Percentiles rank a stretch among this genome's conserved stretches.
phyloP scores from a whole-genome alignment of 2,113 vertebrate species.

The Cyanistes caeruleus region DNA sequence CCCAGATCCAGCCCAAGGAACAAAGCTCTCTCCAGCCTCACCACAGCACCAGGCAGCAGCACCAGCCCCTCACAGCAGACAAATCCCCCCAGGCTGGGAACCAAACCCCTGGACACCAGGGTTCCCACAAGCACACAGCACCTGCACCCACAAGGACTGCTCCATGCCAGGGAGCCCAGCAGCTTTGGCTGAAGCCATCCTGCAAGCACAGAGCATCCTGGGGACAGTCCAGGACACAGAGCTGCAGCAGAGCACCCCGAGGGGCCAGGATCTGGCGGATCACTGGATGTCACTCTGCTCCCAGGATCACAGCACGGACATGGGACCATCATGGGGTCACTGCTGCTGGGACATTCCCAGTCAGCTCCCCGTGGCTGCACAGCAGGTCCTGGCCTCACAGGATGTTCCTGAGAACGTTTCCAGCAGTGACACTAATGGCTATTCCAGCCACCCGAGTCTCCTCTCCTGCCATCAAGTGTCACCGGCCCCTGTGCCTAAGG shows the following conservation, averaged over 20 bases:
- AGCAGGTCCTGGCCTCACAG: fast-evolving
- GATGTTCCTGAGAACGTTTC: background rate
- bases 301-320: background rate
- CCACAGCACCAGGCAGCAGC: background rate
- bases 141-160: background rate
- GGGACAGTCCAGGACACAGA: fast-evolving
- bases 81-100: background rate
- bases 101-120: fast-evolving
- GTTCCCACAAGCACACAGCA: background rate
- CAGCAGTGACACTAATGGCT: background rate
- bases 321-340: background rate
- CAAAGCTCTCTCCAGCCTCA: background rate
- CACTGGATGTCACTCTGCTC: background rate
- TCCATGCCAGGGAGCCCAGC: background rate
- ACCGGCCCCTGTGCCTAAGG: background rate
- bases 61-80: fast-evolving
- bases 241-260: background rate
- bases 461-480: background rate
- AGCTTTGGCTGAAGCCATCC: background rate
- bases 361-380: background rate
- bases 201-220: background rate
- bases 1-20: background rate
- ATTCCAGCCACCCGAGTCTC: background rate
- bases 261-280: background rate
- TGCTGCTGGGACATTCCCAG: background rate